phyloP scores from a whole-genome alignment of 2,113 vertebrate species.

The Hassar affinis region DNA sequence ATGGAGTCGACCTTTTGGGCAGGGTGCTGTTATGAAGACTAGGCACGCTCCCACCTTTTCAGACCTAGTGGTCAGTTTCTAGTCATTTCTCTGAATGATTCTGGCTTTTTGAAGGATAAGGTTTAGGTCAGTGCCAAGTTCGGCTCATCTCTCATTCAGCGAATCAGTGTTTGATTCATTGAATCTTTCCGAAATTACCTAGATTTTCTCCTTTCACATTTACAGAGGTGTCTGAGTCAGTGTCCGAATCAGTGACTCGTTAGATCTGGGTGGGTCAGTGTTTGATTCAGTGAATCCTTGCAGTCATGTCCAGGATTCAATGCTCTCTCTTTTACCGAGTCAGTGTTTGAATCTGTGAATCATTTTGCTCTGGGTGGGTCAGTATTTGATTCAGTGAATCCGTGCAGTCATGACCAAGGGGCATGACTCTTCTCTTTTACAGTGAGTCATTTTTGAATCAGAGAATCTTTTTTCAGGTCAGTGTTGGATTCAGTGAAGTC shows the following conservation, averaged over 20 bases:
- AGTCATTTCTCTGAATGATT: not conserved
- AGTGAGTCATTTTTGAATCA: not conserved
- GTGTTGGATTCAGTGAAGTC: not conserved
- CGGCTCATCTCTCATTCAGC: not conserved
- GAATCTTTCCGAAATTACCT: not conserved
- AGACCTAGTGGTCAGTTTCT: not conserved
- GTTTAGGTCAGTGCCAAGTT: not conserved
- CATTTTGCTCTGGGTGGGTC: not conserved
- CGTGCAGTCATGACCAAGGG: not conserved
- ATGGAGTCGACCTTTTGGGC: not conserved
- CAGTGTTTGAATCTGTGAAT: not conserved
- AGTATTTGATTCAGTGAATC: not conserved
- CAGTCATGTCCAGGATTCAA: not conserved
- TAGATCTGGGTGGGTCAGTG: not conserved
- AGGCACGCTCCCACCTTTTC: not conserved
- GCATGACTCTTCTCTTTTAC: not conserved
- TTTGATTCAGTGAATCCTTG: not conserved
- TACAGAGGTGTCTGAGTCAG: not conserved
- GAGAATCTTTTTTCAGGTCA: not conserved
- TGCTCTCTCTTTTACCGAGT: not conserved
- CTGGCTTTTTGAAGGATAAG: not conserved
- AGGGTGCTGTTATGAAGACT: not conserved
- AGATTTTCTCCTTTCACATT: not conserved
- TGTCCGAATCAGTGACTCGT: not conserved
- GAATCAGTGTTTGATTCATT: not conserved